Percentiles rank a stretch among this genome's conserved stretches.
Evolutionary conservation across 2,113 vertebrate species (phyloP).

Genomic region (Pandion haliaetus): DNA sequence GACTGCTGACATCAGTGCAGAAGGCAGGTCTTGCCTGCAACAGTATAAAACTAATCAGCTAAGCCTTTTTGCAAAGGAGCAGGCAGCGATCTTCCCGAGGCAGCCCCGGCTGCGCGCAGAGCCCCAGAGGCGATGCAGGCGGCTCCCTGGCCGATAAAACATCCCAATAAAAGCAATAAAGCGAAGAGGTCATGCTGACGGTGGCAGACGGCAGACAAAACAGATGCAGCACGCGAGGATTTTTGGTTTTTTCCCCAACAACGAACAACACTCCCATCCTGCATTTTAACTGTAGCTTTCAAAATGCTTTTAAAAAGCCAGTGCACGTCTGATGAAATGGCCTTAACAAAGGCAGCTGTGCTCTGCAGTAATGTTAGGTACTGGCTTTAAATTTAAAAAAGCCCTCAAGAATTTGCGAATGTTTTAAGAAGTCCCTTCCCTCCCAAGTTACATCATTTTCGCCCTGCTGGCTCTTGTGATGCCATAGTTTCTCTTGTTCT

Average conservation of each 20-base stretch:
- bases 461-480: neutral
- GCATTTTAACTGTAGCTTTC: neutral
- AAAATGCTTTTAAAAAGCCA: neutral
- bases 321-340: accelerated
- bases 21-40: slow-evolving; percentile 53
- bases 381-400: neutral
- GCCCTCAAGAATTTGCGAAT: neutral
- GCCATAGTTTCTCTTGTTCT: neutral
- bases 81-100: neutral
- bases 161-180: neutral
- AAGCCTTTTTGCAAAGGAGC: neutral
- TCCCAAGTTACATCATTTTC: neutral
- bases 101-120: neutral
- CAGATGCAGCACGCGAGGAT: neutral
- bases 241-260: accelerated
- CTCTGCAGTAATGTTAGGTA: neutral
- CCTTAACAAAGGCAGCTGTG: neutral
- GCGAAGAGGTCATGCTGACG: neutral
- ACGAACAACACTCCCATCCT: neutral
- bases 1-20: slow-evolving; percentile 64
- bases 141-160: neutral
- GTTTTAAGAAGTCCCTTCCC: neutral
- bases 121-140: neutral
- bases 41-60: neutral
- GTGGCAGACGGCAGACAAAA: neutral